Percentiles rank a stretch among this genome's conserved stretches.
Conservation (phyloP, 2,797 vertebrate genomes). For the Scomberomorus guttatus region DNA sequence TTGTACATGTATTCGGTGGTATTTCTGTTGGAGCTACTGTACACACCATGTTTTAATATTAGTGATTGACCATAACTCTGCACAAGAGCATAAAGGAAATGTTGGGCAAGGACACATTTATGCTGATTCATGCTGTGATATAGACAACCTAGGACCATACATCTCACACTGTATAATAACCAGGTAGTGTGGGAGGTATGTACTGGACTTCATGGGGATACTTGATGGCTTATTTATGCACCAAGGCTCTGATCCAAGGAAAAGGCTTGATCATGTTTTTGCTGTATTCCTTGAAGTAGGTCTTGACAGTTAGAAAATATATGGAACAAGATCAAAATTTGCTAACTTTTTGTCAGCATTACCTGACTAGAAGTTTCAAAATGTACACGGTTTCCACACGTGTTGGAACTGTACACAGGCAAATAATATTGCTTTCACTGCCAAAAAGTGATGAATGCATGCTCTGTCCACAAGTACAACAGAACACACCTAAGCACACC, state of each 20-base stretch:
- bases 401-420: no score
- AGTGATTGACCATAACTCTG: conserved; percentile 33
- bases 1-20: conserved; percentile 9
- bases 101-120: conserved; percentile 54
- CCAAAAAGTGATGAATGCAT: no score
- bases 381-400: not conserved
- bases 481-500: no score
- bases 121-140: conserved; percentile 63
- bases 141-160: conserved; percentile 46
- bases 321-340: not conserved
- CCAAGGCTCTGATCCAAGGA: conserved; percentile 3
- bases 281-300: not conserved
- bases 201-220: conserved; percentile 7
- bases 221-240: conserved; percentile 36
- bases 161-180: conserved; percentile 40
- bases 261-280: not conserved
- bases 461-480: no score
- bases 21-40: conserved; percentile 35
- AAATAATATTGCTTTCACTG: no score
- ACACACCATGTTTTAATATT: conserved; percentile 28
- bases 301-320: not conserved
- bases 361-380: not conserved
- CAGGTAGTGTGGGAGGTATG: conserved; percentile 4
- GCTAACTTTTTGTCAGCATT: no score
- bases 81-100: conserved; percentile 44